Base-by-base conservation (phyloP, 2,888 invertebrate species). In the Synanthedon myopaeformis region DNA sequence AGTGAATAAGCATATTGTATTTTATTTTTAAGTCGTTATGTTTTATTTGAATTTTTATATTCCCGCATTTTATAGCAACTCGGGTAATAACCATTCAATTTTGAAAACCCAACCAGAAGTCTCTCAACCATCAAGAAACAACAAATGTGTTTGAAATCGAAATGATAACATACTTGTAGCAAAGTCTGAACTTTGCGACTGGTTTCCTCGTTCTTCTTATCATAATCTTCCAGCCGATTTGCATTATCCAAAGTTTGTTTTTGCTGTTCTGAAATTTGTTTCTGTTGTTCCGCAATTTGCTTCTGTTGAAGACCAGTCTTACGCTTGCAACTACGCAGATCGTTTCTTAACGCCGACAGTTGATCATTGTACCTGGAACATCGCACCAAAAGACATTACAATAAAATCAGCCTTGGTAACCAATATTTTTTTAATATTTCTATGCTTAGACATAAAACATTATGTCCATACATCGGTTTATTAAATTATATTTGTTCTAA, bases 171-270 rank as follows among this genome's bases (percentile, higher is more conserved):
- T 35, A 93, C 93, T 91, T 93, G 93, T 67, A 96, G 83, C 61
- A 96, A 85, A 57, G 95, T 95, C 72, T 95, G 95, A 82, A 96
- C 95, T 81, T 96, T 96, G 55, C 95, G 90, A 52, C 95, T 93
- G 57, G 94, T 95, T 74, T 96, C 96, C 70, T 96, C 96, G 73
- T 95, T 95, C 73, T 96, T 96, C 79, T 95, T 96, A 67, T 96
- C 96, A 64, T 95, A 94, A 67, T 96, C 96, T 67, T 96, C 96
- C 58, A 96, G 89, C n/a, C 95, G 91, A 69, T 92, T 93, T 0
- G 94, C 94, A 72, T 94, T 95, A 67, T 94, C 94, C 59, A 93
- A 70, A 0, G 92, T 92, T 72, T 93, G 93, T 64, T 93, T 93
- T 65, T 92, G 92, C 67, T 92, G 92, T 62, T 93, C 93, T 0